These are phyloP conservation scores for Boulengeromyrus knoepffleri DNA, from an alignment of 2,113 vertebrate genomes.

Conservation along the genomic window DNA sequence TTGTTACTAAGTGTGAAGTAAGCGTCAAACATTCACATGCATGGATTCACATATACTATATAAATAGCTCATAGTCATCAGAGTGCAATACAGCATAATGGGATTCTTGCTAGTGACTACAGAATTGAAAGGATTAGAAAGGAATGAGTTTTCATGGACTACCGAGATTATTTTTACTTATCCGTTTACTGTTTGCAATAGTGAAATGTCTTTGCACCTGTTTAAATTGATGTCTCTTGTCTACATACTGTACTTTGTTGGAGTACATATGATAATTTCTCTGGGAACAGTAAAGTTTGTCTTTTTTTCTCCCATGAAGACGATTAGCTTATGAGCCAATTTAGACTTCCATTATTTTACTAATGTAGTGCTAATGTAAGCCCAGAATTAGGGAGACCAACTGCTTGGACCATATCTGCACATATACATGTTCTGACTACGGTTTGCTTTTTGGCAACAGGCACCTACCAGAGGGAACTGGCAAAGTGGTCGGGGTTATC, in stretches of 20 bases:
- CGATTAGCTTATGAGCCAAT: not conserved
- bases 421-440: not conserved
- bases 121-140: not conserved
- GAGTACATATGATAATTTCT: not conserved
- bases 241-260: not conserved
- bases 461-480: not conserved
- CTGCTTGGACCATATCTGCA: not conserved
- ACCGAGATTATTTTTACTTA: not conserved
- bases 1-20: not conserved
- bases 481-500: not conserved
- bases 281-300: not conserved
- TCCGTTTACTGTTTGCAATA: not conserved
- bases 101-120: not conserved
- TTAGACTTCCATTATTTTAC: not conserved
- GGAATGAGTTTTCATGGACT: not conserved
- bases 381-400: not conserved
- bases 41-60: not conserved
- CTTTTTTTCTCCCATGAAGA: not conserved
- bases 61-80: not conserved
- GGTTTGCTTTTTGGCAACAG: not conserved
- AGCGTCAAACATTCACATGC: not conserved
- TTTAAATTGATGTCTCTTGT: not conserved
- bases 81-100: not conserved
- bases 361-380: not conserved
- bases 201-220: not conserved